Evolutionary conservation across 1,140 invertebrate genomes (phyloP), one percentile per base, ranked within the genome.

Genomic region (Phocides pigmalion): DNA sequence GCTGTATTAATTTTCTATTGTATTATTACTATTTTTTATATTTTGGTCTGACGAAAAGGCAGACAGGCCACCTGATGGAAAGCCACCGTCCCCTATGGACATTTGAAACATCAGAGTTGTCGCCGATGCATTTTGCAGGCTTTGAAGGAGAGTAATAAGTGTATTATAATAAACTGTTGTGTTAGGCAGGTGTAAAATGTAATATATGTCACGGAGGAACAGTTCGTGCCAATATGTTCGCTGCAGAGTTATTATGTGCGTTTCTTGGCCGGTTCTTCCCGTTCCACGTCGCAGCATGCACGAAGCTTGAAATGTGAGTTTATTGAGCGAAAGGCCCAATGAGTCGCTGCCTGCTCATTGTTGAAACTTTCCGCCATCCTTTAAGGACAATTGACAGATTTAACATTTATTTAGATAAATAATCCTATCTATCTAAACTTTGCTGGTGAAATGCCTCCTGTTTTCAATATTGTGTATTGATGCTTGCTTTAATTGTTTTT

Each of bases 251-350:
- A 56, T 70, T 70, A 76, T 72, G 66, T 35, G 49, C 41, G 15
- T 42, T 11, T 39, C 49, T 42, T 72, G 66, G 25, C 54, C 41
- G 15, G 49, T 11, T 39, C 49, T 42, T 35, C 37, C 22, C 41
- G 28, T 11, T 28, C 53, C 41, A 47, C 32, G 62, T 4, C 28
- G 28, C 28, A 11, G 54, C 62, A 64, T 50, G 63, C 25, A 59
- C 47, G 37, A 49, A 39, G 53, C 63, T 59, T 65, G 22, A 64
- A 56, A 58, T 46, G 54, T 46, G 46, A 70, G 51, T 72, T 74
- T 74, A 76, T 79, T 74, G 74, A 66, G 74, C 71, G 69, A 64
- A 76, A 76, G 69, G 70, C 58, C 54, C 54, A 46, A 58, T 15
- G 54, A 58, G 54, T 17, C 32, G 54, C 54, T 39, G 15, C 41